phyloP scores from a whole-genome alignment of 1,140 invertebrate species.

The Brachionus plicatilis region DNA sequence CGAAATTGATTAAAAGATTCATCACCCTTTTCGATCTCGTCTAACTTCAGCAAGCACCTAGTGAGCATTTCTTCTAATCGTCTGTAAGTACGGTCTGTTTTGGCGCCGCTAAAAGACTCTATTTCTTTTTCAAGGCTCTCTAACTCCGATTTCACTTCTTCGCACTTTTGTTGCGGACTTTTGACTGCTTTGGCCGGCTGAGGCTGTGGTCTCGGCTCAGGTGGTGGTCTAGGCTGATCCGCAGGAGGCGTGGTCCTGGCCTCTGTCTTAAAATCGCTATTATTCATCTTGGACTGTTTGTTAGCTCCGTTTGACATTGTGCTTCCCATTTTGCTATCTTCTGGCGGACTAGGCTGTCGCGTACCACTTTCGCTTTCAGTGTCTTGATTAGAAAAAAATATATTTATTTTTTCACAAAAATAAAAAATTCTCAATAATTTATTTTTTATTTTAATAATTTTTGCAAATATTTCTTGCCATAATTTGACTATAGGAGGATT shows the following conservation, averaged over 20 bases:
- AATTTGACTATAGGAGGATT: background rate
- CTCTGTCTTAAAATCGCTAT: background rate
- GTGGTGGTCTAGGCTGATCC: background rate
- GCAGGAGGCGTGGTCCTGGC: background rate
- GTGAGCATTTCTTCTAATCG: slow-evolving; percentile 5
- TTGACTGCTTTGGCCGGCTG: background rate
- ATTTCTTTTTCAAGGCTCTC: slow-evolving; percentile 32
- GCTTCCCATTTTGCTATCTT: background rate
- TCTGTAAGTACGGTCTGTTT: background rate
- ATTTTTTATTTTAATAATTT: slow-evolving; percentile 28
- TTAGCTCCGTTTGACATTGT: slow-evolving; percentile 21
- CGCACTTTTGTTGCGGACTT: slow-evolving; percentile 11
- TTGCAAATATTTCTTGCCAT: background rate
- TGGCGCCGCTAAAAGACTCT: background rate
- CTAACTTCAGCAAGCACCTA: slow-evolving; percentile 13
- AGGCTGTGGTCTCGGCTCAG: background rate
- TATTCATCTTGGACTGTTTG: background rate
- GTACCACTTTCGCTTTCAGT: background rate
- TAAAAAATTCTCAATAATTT: background rate
- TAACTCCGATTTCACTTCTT: background rate
- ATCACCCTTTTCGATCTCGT: slow-evolving; percentile 16
- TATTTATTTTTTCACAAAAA: background rate
- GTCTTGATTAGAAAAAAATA: background rate
- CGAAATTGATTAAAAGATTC: slow-evolving; percentile 4
- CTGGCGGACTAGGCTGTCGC: background rate